These are phyloP conservation scores for Clusia tigrina DNA, from an alignment of 2,888 invertebrate genomes.

Conservation along the genomic window DNA sequence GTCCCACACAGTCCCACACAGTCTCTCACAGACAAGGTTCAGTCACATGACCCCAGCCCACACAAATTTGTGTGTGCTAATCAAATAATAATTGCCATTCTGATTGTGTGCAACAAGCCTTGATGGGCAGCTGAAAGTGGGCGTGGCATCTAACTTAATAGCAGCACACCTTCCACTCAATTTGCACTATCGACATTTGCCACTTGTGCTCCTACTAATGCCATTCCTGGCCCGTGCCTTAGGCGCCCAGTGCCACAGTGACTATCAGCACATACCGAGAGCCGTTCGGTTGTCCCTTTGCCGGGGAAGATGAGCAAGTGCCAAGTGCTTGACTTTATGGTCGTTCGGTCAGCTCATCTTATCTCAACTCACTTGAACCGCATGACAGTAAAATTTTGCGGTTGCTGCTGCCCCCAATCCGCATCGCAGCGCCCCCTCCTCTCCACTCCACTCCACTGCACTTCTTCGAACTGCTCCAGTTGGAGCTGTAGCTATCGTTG, in stretches of 20 bases:
- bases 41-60: too few species aligned
- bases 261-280: conserved; percentile 16
- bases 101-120: conserved; percentile 22
- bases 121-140: too few species aligned
- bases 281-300: neutral
- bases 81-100: conserved; percentile 33
- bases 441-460: neutral
- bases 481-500: neutral
- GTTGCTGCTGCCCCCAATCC: neutral
- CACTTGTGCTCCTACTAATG: neutral
- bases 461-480: neutral
- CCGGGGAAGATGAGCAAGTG: neutral
- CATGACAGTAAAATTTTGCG: neutral
- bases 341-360: too few species aligned
- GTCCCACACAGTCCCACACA: too few species aligned
- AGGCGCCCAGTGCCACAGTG: neutral
- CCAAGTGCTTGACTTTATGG: neutral
- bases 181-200: neutral
- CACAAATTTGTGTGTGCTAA: conserved; percentile 24
- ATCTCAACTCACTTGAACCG: neutral
- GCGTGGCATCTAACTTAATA: too few species aligned
- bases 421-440: neutral
- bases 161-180: too few species aligned
- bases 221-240: neutral
- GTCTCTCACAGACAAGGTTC: too few species aligned